These are phyloP conservation scores for Tetramorium parvispinum DNA, from an alignment of 1,140 invertebrate genomes.

Conservation along the genomic window DNA sequence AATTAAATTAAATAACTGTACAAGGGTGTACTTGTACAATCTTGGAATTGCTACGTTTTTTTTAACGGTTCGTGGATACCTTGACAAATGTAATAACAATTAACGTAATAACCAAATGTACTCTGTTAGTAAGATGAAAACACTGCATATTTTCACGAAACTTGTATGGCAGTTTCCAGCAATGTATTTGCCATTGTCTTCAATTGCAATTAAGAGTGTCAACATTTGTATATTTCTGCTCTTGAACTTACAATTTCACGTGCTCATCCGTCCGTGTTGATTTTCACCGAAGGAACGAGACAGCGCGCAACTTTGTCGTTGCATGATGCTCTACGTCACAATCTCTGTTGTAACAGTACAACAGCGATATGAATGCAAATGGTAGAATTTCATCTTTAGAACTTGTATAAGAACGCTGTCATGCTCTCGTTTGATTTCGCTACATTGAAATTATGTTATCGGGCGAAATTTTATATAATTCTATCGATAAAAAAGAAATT, in stretches of 20 bases:
- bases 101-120: neutral
- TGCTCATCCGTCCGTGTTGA: conserved; percentile 1
- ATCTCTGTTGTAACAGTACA: neutral
- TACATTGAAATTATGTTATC: conserved; percentile 44
- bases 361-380: neutral
- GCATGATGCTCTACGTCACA: neutral
- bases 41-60: neutral
- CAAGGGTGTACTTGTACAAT: neutral
- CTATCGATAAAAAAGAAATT: neutral
- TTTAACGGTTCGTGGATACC: neutral
- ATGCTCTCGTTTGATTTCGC: conserved; percentile 21
- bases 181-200: neutral
- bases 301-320: neutral
- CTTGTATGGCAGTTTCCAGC: neutral
- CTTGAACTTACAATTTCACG: conserved; percentile 19
- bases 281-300: neutral
- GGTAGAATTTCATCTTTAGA: neutral
- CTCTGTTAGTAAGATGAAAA: neutral
- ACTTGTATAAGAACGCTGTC: conserved; percentile 8
- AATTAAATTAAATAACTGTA: neutral
- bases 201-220: conserved; percentile 48
- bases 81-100: neutral
- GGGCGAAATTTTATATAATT: conserved; percentile 12
- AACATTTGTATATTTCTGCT: conserved; percentile 25
- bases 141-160: neutral